These are phyloP conservation scores for Semicossyphus pulcher DNA, from an alignment of 2,113 vertebrate species.

Conservation along the genomic window DNA sequence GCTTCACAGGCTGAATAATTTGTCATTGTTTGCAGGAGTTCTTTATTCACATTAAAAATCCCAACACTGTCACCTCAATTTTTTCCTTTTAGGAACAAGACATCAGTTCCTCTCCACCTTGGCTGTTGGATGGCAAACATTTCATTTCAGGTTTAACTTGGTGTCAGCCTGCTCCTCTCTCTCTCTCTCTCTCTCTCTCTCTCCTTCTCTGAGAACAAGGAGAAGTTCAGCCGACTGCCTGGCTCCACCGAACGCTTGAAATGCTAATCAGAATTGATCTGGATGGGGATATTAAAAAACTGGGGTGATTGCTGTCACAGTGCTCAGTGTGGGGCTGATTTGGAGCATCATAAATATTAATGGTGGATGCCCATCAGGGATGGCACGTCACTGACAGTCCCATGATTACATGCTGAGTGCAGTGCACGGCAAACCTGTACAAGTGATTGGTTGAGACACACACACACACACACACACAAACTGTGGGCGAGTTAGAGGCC, in stretches of 20 bases:
- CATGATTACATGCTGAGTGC: constrained; percentile 75
- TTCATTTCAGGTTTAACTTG: constrained; percentile 54
- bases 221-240: constrained; percentile 64
- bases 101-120: constrained; percentile 31
- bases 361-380: constrained; percentile 73
- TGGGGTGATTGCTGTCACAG: constrained; percentile 75
- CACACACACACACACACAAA: constrained; percentile 29
- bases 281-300: constrained; percentile 67
- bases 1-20: constrained; percentile 12
- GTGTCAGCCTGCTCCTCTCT: constrained; percentile 34
- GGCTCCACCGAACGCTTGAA: constrained; percentile 60
- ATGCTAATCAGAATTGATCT: constrained; percentile 81
- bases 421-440: constrained; percentile 47
- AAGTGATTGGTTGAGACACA: constrained; percentile 62
- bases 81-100: constrained; percentile 19
- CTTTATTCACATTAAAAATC: constrained; percentile 41
- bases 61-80: constrained; percentile 4
- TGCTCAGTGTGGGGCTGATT: constrained; percentile 78
- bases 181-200: constrained; percentile 16
- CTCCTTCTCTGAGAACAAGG: constrained; percentile 59
- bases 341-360: constrained; percentile 79
- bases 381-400: constrained; percentile 71
- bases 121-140: constrained; percentile 39
- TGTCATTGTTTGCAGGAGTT: constrained; percentile 21
- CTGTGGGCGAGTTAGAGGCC: constrained; percentile 25